Evolutionary conservation across 2,797 vertebrate genomes (phyloP), one percentile per base, ranked within the genome.

Genomic region (Sphenodon punctatus): DNA sequence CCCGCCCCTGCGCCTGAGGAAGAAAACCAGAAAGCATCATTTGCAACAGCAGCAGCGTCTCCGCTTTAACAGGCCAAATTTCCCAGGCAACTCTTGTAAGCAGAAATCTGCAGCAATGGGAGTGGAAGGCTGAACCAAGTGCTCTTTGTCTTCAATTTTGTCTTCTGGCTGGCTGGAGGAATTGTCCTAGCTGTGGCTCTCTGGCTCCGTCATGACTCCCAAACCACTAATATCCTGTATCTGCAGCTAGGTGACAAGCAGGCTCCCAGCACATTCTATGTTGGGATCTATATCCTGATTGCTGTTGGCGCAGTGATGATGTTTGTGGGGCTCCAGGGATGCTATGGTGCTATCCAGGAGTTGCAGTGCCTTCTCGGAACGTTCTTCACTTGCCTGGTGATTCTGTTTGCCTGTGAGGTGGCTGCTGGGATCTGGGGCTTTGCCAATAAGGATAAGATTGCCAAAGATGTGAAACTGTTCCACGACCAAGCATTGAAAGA

Each of bases 391-490:
- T 99, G 98, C 84, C 94, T 99, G 85, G 97, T 98, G 67, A 97
- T 99, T 88, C 96, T 99, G 48, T 99, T 99, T 71, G 98, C 98
- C 80, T 98, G 98, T 7, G 98, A 99, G 87, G 98, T 99, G 91
- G 98, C 98, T 0, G 98, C 98, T 61, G 98, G 97, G 68, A 98
- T 99, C 81, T 99, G 98, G 98, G 98, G 98, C 45, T 99, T 98
- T 75, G 98, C 98, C 95, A 98, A 99, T 94, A 97, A 96, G 74
- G 98, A 98, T 92, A 98, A 97, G 98, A 97, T 99, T 75, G 97
- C 98, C 87, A 97, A 97, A 92, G 98, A 99, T 0, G 95, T 99
- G 92, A 98, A 98, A 87, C 97, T 97, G 94, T 99, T 99, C 95
- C 99, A 99, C 0, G 97, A 99, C 83, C 95, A 96, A 8, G 98